Evolutionary conservation across 2,797 vertebrate genomes (phyloP), one percentile per base, ranked within the genome.

Genomic region (Mus caroli): DNA sequence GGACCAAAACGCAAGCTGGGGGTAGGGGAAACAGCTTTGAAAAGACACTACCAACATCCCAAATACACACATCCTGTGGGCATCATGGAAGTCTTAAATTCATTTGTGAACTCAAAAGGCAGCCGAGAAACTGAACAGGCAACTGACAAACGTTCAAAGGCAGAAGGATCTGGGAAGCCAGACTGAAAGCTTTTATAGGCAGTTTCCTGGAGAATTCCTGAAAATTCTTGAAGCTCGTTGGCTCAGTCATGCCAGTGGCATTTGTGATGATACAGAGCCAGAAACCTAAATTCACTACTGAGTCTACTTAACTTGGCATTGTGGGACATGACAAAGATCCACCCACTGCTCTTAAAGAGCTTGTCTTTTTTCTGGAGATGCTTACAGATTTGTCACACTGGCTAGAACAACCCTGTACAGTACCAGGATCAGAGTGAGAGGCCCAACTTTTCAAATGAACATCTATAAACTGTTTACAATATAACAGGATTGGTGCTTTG

Each of bases 31-130:
- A 50, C 92, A 87, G n/a, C 84, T 95, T 94, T 83, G 78, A 73
- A 93, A 89, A 95, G 24, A 84, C 3, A n/a, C 58, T 82, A 4
- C 88, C 76, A 77, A 75, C 37, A 76, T 50, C 28, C 54, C 76
- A 92, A 92, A 87, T 46, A 43, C 37, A 52, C 87, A 78, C 40
- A 78, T 58, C 58, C 34, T 46, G 89, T 46, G 89, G 69, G 46
- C 13, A 79, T 24, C 85, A 43, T 2, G 6, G 73, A 75, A 73
- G 52, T 71, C 19, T 15, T 75, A 75, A 93, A 86, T 82, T 89
- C 71, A 82, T 84, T 14, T 79, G 60, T 71, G 46, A 96, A 87
- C 69, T 90, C 82, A 82, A 93, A 96, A 89, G 91, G 40, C 83
- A 95, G 34, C 56, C 37, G 40, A 88, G 50, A 94, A 94, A 88